Evolutionary conservation across 2,797 vertebrate genomes (phyloP), one percentile per base, ranked within the genome.

Genomic region (Myotis daubentonii): DNA sequence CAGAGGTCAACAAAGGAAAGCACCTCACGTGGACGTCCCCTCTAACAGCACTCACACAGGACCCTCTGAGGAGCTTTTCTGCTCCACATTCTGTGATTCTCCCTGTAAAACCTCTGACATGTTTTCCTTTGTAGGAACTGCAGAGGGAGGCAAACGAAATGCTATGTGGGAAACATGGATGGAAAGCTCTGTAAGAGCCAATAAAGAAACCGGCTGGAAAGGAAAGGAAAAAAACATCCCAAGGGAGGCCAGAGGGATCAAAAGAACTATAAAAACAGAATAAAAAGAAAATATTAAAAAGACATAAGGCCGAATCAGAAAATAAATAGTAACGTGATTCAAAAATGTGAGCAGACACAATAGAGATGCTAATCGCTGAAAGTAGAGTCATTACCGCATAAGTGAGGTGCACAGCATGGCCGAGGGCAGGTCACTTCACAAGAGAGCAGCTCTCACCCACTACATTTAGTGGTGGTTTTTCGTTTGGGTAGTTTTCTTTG

Each of bases 211-310:
- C 74, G 84, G 78, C 93, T 92, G 92, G 70, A 83, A 94, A 88
- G 89, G 94, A 95, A 95, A 94, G 71, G 82, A 93, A 93, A 93
- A 81, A 95, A 93, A 76, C 84, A 82, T 87, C 96, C 96, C 84
- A 28, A 33, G 95, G 95, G 97, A 93, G 91, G 88, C 36, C 89
- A 75, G 41, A 84, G 75, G 92, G 95, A 97, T 97, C 97, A 96
- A 97, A 97, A 96, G 97, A 93, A 97, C 95, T 78, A 94, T 80
- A 74, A 96, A 96, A 96, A 84, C 28, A 53, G 82, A 78, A 93
- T 96, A 95, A 95, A 96, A 97, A 96, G 96, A 89, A 97, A 95
- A 93, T 95, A 95, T 97, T 96, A 96, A 95, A 96, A 91, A 96
- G 96, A 89, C 93, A 94, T 94, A 94, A 87, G 87, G 81, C 55